Evolutionary conservation across 2,888 invertebrate genomes (phyloP), one percentile per base, ranked within the genome.

Genomic region (Machimus rusticus): DNA sequence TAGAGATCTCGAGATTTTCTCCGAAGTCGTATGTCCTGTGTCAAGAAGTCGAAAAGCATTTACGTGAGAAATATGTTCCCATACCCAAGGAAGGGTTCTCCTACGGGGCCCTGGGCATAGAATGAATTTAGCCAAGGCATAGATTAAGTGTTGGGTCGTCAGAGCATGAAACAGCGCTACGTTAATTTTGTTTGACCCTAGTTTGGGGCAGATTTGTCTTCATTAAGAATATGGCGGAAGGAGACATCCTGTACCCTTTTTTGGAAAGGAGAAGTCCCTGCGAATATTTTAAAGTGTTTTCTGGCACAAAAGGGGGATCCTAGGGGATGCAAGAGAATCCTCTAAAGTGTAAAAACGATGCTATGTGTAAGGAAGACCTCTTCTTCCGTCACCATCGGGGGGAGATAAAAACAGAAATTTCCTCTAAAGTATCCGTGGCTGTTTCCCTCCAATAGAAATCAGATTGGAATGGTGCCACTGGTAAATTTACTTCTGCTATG

Each of bases 141-240:
- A 78, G 78, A 78, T 39, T 39, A 78, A 78, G 78, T 43, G 39
- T 19, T 23, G 19, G 19, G 39, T 78, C 78, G 19, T 78, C 43
- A 78, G 78, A 78, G 78, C 39, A 39, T 78, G 43, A 78, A 78
- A 78, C 78, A 78, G 78, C 8, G 37, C n/a, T 37, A 78, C 39
- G 78, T 39, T 78, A 78, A 78, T 78, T 78, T 78, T 78, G 37
- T 78, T 78, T 78, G 78, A 78, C 39, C 78, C 43, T 78, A 23
- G 43, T 39, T 37, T 78, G 78, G 39, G 19, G 39, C 78, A 39
- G 39, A 78, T 39, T 78, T 78, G 78, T 78, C 39, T 78, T 78
- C 39, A 78, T 78, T 78, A 37, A 39, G 39, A 43, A 78, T 39
- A 78, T 39, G 14, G 37, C n/a, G 37, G 76, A 43, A 39, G 39